These are phyloP conservation scores for Polymixis flavicincta DNA, from an alignment of 2,888 invertebrate genomes.

Conservation along the genomic window DNA sequence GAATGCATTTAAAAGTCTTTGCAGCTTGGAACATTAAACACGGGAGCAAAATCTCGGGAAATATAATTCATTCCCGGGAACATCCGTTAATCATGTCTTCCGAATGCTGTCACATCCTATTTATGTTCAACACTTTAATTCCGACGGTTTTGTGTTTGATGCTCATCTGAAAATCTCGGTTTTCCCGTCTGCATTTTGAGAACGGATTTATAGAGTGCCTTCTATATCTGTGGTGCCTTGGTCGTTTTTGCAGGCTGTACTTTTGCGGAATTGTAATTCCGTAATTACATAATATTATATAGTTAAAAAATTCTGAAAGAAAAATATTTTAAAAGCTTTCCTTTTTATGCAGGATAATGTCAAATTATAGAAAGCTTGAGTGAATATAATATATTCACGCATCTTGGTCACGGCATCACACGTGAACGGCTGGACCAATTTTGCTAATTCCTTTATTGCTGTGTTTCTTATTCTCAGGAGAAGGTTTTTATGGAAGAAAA, in stretches of 20 bases:
- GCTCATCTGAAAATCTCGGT: slow-evolving; percentile 11
- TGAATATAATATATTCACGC: too few relatives aligned
- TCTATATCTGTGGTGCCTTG: too few relatives aligned
- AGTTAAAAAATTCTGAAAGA: too few relatives aligned
- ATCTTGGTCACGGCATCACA: too few relatives aligned
- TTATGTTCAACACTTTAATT: slow-evolving; percentile 38
- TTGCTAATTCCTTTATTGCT: too few relatives aligned
- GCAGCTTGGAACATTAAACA: slow-evolving; percentile 32
- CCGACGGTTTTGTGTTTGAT: slow-evolving; percentile 29
- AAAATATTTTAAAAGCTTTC: background rate
- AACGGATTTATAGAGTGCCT: background rate
- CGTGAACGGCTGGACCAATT: too few relatives aligned
- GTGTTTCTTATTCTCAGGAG: too few relatives aligned
- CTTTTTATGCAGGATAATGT: background rate
- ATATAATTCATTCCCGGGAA: slow-evolving; percentile 22
- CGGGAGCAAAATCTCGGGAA: slow-evolving; percentile 28
- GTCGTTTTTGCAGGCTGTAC: background rate
- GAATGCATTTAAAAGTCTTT: slow-evolving; percentile 42
- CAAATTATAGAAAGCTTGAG: background rate
- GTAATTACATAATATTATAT: background rate
- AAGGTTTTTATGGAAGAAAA: too few relatives aligned
- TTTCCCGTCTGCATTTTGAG: slow-evolving; percentile 1
- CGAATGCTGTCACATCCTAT: slow-evolving; percentile 35
- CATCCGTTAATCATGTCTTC: slow-evolving; percentile 52
- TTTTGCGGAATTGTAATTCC: background rate